A percentile compares a stretch with the other conserved stretches of the same genome.
phyloP scores from a whole-genome alignment of 1,140 invertebrate species.

The Pseudoatta argentina region DNA sequence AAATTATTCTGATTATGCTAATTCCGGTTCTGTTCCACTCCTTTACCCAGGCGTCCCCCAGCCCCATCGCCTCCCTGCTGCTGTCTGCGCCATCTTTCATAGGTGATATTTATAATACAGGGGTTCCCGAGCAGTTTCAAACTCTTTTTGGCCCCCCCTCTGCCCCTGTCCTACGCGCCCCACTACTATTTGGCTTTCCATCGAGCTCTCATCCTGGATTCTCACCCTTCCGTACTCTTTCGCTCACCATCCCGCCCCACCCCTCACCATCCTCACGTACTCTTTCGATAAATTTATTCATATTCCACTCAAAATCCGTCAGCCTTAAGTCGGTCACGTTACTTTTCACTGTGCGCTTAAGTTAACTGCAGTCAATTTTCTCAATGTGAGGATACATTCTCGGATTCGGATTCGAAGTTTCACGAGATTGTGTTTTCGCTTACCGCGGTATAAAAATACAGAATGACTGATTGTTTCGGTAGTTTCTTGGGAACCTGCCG shows the following conservation, averaged over 20 bases:
- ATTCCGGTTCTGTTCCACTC: slow-evolving; percentile 87
- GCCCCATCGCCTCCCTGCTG: slow-evolving; percentile 82
- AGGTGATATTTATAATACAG: slow-evolving; percentile 87
- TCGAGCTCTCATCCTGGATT: slow-evolving; percentile 61
- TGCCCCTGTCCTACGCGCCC: slow-evolving; percentile 11
- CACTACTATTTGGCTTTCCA: slow-evolving; percentile 67
- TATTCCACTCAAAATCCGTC: slow-evolving; percentile 76
- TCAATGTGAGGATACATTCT: slow-evolving; percentile 37
- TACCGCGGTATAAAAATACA: slow-evolving; percentile 40
- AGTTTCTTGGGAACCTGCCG: neutral
- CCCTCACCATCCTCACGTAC: slow-evolving; percentile 60
- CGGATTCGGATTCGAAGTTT: slow-evolving; percentile 27
- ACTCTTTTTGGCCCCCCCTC: slow-evolving; percentile 83
- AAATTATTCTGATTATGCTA: slow-evolving; percentile 88
- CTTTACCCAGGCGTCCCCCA: slow-evolving; percentile 84
- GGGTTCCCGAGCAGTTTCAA: slow-evolving; percentile 86
- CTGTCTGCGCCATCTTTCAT: slow-evolving; percentile 87
- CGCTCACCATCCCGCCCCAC: slow-evolving; percentile 11
- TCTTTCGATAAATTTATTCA: slow-evolving; percentile 82
- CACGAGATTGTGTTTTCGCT: slow-evolving; percentile 49
- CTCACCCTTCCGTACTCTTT: slow-evolving; percentile 36
- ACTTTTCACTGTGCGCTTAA: slow-evolving; percentile 40
- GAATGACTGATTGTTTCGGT: slow-evolving; percentile 47
- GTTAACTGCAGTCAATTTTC: slow-evolving; percentile 64
- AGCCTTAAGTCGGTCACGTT: slow-evolving; percentile 67